Conservation (phyloP, 1,140 invertebrate species). For the Dufourea novaeangliae region DNA sequence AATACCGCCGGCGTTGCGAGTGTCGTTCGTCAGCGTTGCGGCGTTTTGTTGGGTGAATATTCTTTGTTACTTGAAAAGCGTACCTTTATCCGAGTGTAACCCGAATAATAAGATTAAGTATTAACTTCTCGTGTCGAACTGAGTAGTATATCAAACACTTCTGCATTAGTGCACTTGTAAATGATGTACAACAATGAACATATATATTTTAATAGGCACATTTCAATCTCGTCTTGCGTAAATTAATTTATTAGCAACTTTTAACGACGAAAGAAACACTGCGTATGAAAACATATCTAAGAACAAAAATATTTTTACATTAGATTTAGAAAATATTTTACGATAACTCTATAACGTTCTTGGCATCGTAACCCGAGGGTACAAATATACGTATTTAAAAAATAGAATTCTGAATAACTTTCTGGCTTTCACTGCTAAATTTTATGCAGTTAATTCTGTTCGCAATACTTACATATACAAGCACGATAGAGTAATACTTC, state of each 20-base stretch:
- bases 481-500: background rate
- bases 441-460: background rate
- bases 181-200: background rate
- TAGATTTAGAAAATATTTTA: background rate
- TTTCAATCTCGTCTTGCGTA: background rate
- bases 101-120: constrained; percentile 31
- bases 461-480: background rate
- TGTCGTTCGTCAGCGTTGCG: constrained; percentile 87
- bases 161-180: background rate
- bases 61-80: constrained; percentile 88
- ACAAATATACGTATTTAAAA: background rate
- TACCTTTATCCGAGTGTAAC: constrained; percentile 71
- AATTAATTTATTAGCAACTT: background rate
- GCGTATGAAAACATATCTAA: background rate
- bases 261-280: background rate
- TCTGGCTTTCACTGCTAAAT: background rate
- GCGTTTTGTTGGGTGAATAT: constrained; percentile 91
- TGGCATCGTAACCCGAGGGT: background rate
- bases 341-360: background rate
- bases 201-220: background rate
- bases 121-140: background rate
- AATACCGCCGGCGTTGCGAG: constrained; percentile 85
- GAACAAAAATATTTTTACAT: background rate
- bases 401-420: background rate
- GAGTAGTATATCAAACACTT: background rate